Evolutionary conservation across 2,113 vertebrate genomes (phyloP).

Genomic region (Phyllostomus hastatus): DNA sequence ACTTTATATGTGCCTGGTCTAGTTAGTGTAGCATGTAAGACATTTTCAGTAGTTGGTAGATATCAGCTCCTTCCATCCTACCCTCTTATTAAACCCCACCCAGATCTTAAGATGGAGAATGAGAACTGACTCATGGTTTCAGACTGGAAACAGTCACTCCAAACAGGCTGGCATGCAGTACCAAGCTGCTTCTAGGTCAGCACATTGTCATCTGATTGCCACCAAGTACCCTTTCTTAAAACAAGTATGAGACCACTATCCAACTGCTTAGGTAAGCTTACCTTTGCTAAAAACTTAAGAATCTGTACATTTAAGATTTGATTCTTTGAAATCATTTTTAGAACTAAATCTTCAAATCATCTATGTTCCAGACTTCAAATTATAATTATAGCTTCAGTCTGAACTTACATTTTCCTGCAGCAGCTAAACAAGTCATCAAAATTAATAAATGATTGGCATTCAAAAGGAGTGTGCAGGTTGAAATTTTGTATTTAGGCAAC

Average conservation of each 20-base stretch:
- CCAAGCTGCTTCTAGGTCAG: background rate
- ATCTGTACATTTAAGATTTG: background rate
- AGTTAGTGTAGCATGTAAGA: background rate
- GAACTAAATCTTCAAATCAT: constrained; percentile 18
- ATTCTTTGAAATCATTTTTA: constrained; percentile 28
- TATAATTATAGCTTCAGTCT: background rate
- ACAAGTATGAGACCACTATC: background rate
- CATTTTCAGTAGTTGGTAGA: background rate
- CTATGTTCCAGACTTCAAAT: background rate
- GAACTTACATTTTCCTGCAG: background rate
- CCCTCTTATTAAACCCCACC: background rate
- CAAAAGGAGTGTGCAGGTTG: background rate
- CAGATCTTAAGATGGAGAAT: background rate
- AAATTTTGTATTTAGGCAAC: background rate
- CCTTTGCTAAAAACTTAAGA: constrained; percentile 1
- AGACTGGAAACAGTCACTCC: background rate
- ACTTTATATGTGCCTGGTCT: background rate
- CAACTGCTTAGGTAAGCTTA: background rate
- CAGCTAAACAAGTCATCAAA: background rate
- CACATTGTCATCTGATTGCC: background rate
- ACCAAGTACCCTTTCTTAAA: background rate
- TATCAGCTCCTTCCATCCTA: background rate
- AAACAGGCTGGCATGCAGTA: background rate
- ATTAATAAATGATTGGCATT: constrained; percentile 23
- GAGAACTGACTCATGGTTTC: background rate